Base-by-base conservation (phyloP, 2,888 invertebrate species). In the Xylocampa areola region DNA sequence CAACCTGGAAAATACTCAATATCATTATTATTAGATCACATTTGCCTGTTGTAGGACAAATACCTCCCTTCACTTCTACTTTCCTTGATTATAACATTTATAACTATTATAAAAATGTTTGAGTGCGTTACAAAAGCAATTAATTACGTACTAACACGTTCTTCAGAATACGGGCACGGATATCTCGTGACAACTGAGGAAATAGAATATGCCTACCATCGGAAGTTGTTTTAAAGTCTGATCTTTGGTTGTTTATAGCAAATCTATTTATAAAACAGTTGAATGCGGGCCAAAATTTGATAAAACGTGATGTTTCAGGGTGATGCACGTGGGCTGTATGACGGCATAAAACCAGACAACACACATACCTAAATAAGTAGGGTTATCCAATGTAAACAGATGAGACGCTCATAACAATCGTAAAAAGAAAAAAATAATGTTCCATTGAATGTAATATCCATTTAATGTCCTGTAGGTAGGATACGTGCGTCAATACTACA, bases 291-390 rank as follows among this genome's bases (percentile, higher is more conserved):
- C 90, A 90, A 88, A 84, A 80, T 84, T 86, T 77, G 73, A 88
- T 89, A 87, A 89, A 90, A 87, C 84, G 82, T 87, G 82, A 87
- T 86, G 84, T 85, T 86, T 86, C 79, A 78, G 78, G 76, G 78
- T 77, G 75, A 81, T 76, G 74, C 84, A 85, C 87, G 88, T 88
- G 87, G 86, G 86, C 47, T 23, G 84, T 33, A 74, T 80, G 80
- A 82, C 84, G 86, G 71, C 76, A 78, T 50, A 61, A 63, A 48
- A 51, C 65, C 79, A 82, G 80, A 82, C 81, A 78, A 83, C 79
- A 77, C 77, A 78, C 69, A 79, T 76, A 79, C 80, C 79, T 76
- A 82, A 82, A 81, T 80, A 77, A 80, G 83, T 76, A 73, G 76
- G 72, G 76, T 71, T 71, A 72, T 72, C 61, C 41, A 69, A 79